Percentiles rank a stretch among this genome's conserved stretches.
These are phyloP conservation scores for Drosophila santomea DNA, from an alignment of 1,140 invertebrate species.

Conservation along the genomic window DNA sequence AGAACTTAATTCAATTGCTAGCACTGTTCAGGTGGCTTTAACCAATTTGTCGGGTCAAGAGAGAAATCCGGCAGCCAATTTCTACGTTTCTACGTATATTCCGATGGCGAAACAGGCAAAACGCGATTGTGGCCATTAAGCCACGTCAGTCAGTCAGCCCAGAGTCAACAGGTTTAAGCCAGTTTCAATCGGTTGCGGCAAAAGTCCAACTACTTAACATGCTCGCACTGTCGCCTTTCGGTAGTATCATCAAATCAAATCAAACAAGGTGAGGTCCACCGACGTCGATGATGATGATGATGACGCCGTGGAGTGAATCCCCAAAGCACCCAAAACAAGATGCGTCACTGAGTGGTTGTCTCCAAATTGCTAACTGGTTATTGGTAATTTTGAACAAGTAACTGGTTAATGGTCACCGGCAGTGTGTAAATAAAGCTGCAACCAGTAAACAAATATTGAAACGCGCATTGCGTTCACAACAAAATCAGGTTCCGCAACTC, in stretches of 20 bases:
- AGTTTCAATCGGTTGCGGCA: conserved; percentile 53
- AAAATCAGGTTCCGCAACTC: conserved; percentile 61
- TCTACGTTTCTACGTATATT: conserved; percentile 5
- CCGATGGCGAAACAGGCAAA: conserved; percentile 11
- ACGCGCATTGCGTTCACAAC: conserved; percentile 14
- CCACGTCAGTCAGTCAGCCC: conserved; percentile 1
- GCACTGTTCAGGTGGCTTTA: conserved; percentile 1
- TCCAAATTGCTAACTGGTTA: conserved; percentile 25
- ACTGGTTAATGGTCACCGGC: conserved; percentile 20
- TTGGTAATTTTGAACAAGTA: neutral
- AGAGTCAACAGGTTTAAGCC: conserved; percentile 67
- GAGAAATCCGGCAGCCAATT: conserved; percentile 35
- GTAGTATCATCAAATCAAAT: conserved; percentile 21
- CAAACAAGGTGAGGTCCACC: conserved; percentile 43
- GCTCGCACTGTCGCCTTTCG: conserved; percentile 27
- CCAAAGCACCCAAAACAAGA: conserved; percentile 43
- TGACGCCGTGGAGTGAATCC: conserved; percentile 58
- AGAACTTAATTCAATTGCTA: conserved; percentile 21
- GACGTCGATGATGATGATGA: conserved; percentile 62
- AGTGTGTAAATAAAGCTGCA: conserved; percentile 55
- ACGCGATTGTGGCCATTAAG: conserved; percentile 24
- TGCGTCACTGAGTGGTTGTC: conserved; percentile 54
- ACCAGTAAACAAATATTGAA: conserved; percentile 28
- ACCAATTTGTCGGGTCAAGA: conserved; percentile 27
- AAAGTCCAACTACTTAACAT: conserved; percentile 50